A percentile compares a stretch with the other conserved stretches of the same genome.
These are phyloP conservation scores for Zaprionus kolodkinae DNA, from an alignment of 1,140 invertebrate genomes.

Conservation along the genomic window DNA sequence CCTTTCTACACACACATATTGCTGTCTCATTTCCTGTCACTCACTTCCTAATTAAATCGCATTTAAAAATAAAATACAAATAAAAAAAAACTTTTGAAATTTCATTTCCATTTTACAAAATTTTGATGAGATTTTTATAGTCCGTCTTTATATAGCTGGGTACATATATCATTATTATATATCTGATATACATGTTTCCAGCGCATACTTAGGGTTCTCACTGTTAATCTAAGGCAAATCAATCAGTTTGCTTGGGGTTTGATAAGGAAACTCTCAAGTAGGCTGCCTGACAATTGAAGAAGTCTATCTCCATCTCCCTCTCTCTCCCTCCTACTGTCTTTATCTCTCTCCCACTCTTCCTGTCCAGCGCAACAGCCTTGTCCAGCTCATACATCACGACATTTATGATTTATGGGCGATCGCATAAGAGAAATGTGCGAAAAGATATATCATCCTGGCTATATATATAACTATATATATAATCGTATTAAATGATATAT, in stretches of 20 bases:
- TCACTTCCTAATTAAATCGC: constrained; percentile 9
- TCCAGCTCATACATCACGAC: constrained; percentile 7
- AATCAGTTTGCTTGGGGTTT: not conserved
- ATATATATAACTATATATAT: constrained; percentile 21
- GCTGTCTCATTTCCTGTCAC: constrained; percentile 3
- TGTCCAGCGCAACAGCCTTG: not conserved
- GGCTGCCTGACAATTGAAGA: not conserved
- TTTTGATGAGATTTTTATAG: not conserved
- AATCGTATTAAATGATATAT: constrained; percentile 6
- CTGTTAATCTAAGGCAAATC: not conserved
- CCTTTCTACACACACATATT: not conserved
- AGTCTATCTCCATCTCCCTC: not conserved
- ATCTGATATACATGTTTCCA: not conserved
- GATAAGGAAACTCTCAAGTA: not conserved
- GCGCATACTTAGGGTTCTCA: not conserved
- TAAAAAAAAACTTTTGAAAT: not conserved
- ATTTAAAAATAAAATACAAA: not conserved
- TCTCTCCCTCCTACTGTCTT: not conserved
- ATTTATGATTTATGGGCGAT: constrained; percentile 9
- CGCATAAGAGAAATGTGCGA: not conserved
- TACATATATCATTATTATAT: not conserved
- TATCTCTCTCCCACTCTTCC: not conserved
- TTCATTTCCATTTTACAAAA: not conserved
- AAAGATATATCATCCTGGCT: constrained; percentile 4
- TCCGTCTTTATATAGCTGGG: not conserved